phyloP scores from a whole-genome alignment of 2,888 invertebrate species.

The Clusia tigrina region DNA sequence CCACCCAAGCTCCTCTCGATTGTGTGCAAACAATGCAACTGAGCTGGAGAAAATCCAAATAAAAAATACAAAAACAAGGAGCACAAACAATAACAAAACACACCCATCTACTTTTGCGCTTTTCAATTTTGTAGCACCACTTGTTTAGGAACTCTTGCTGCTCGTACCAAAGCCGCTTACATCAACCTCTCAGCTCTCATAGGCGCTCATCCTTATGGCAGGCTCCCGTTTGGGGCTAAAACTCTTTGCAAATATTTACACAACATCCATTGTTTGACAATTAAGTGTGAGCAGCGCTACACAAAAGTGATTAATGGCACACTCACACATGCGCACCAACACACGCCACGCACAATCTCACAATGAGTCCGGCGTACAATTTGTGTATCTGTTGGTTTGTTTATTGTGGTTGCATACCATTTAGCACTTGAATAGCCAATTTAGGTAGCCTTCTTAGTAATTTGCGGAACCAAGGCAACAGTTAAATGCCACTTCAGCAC shows the following conservation, averaged over 20 bases:
- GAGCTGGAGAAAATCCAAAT: no score
- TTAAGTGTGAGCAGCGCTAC: constrained; percentile 18
- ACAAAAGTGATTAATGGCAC: constrained; percentile 27
- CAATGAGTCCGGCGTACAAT: no score
- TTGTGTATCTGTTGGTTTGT: no score
- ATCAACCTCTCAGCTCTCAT: neutral
- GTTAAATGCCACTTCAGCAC: neutral
- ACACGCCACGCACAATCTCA: neutral
- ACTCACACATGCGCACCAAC: neutral
- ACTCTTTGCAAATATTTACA: constrained; percentile 25
- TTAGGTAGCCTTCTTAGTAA: neutral
- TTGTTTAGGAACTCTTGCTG: neutral
- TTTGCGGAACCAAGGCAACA: neutral
- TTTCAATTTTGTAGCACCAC: neutral
- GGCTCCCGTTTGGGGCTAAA: neutral
- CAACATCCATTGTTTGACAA: constrained; percentile 15
- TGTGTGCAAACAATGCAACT: no score
- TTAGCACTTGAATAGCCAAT: neutral
- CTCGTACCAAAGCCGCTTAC: neutral
- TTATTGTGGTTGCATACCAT: neutral
- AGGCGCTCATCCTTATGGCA: neutral
- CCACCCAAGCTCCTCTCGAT: no score
- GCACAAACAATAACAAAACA: no score
- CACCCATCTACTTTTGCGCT: neutral
- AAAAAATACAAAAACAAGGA: no score